Base-by-base conservation (phyloP, 2,797 vertebrate genomes). In the Nannoperca obscura region DNA sequence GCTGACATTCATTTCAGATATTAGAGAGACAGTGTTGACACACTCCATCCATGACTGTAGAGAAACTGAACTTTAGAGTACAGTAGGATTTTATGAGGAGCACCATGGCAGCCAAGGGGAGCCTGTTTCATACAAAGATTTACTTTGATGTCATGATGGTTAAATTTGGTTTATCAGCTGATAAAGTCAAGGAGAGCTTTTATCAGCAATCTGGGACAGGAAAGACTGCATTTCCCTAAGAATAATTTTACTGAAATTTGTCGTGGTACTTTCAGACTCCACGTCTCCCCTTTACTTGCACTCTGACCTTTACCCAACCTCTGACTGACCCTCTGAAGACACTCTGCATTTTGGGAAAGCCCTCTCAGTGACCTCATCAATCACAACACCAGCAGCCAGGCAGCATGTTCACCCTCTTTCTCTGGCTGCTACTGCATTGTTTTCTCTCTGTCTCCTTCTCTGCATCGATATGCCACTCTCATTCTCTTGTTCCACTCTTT, bases 281-380 rank as follows among this genome's bases (percentile, higher is more conserved):
- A 7, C 5, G 42, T 87, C 86, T 93, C 84, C 84, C 92, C 87
- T 92, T 82, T 61, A 20, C 71, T 61, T 90, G 91, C 92, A 88
- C 92, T 88, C 81, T 95, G 93, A 95, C 95, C 94, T 86, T 68
- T 32, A 60, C 22, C 50, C 93, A 90, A 95, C 94, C 94, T 89
- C 84, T 50, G 67, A 32, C 78, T 76, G 93, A 94, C 95, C 94
- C 86, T 82, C 71, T 54, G 54, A 85, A 91, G 91, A 84, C 91
- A 86, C 91, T 70, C 83, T 58, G 72, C 87, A 72, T 90, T 92
- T 86, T 80, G 78, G 78, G 71, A 83, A 85, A 93, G 93, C 84
- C 93, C 94, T 85, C 79, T 58, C 70, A 30, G 72, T 95, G 94
- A 95, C 94, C 95, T 93, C 95, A 95, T 96, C 90, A 88, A 95